Base-by-base conservation (phyloP, 1,140 invertebrate species). In the Cataglyphis hispanica region DNA sequence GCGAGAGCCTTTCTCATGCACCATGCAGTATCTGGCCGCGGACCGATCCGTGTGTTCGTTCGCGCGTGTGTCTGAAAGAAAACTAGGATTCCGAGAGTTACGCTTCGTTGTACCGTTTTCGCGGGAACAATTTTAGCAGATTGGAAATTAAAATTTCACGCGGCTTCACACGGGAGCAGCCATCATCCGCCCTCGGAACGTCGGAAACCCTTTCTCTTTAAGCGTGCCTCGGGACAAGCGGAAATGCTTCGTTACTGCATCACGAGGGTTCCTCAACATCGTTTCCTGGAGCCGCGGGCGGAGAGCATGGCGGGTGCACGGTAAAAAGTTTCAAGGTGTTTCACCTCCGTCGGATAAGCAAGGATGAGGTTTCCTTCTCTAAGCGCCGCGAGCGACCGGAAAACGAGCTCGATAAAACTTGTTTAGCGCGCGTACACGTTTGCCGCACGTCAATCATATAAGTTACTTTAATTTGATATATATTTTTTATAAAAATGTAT, bases 101-200 rank as follows among this genome's bases (percentile, higher is more conserved):
- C 7, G 2, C 11, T 37, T 60, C 74, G 27, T 40, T 40, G 58
- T 27, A 43, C n/a, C 27, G 60, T 84, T 88, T 75, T 67, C 58
- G 25, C 60, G 25, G 50, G 34, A 72, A 81, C 87, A 78, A 89
- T 81, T 90, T 90, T 88, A 86, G 31, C 70, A 67, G 85, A 91
- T 90, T 91, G 85, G 76, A 91, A 90, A 91, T 91, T 87, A 91
- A 91, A 84, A 86, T 90, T 91, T 90, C 61, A 89, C 60, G 19
- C 16, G 25, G 7, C 8, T 64, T 19, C 34, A 31, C 43, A n/a
- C 60, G 13, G 6, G 0, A 56, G 37, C 10, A 31, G 46, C 76
- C 53, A 46, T 81, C 46, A n/a, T 5, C 25, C 34, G 2, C 8
- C 60, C 37, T 16, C 27, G 31, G 56, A 27, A 86, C 25, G 67